These are phyloP conservation scores for Sinopyrophorus schimmeli DNA, from an alignment of 2,888 invertebrate genomes.

Conservation along the genomic window DNA sequence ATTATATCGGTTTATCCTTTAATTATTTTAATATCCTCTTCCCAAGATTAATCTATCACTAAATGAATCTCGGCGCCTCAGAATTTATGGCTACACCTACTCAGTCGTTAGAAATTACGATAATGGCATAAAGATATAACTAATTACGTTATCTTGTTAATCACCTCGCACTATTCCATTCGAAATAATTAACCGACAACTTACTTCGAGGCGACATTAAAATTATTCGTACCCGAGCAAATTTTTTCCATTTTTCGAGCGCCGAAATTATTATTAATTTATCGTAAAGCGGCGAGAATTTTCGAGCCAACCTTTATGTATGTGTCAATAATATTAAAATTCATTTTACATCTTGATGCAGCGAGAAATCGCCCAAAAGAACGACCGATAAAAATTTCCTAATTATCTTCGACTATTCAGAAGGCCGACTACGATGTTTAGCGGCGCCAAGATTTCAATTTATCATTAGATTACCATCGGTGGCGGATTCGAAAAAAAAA, in stretches of 20 bases:
- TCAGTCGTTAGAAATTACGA: constrained; percentile 16
- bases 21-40: constrained; percentile 15
- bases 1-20: constrained; percentile 2
- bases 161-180: no score
- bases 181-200: no score
- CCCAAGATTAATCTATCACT: constrained; percentile 21
- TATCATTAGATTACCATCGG: constrained; percentile 23
- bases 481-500: constrained; percentile 13
- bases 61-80: constrained; percentile 22
- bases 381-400: no score
- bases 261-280: no score
- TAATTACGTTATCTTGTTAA: constrained; percentile 22
- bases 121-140: constrained; percentile 18
- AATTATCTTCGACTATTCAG: no score
- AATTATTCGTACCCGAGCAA: no score
- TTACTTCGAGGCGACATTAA: no score
- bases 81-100: constrained; percentile 21
- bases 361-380: constrained; percentile 6
- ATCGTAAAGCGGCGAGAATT: constrained; percentile 1
- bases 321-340: constrained; percentile 20
- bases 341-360: constrained; percentile 22
- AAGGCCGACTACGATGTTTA: constrained; percentile 15
- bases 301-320: constrained; percentile 12
- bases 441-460: constrained; percentile 19
- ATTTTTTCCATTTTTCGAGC: no score